Evolutionary conservation across 2,888 invertebrate genomes (phyloP).

Genomic region (Luffia ferchaultella): DNA sequence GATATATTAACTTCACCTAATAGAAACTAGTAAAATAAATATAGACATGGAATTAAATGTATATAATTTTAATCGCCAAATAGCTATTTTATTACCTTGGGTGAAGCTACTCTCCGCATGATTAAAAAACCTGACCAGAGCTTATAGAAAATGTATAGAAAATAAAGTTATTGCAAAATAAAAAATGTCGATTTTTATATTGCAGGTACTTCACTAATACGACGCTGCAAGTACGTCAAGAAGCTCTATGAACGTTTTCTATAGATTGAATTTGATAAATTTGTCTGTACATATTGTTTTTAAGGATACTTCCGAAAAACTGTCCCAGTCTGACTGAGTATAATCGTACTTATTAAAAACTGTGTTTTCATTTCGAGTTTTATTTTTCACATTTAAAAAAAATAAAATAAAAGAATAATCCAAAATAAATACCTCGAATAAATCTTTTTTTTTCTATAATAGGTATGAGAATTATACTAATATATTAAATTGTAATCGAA

Average conservation of each 20-base stretch:
- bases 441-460: no score
- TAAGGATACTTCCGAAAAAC: conserved; percentile 22
- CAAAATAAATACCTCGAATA: no score
- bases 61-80: no score
- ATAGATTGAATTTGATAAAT: conserved; percentile 13
- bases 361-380: conserved; percentile 26
- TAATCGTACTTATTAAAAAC: conserved; percentile 32
- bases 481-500: no score
- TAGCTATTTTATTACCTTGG: no score
- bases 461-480: no score
- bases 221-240: conserved; percentile 16
- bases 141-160: not conserved
- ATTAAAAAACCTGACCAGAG: not conserved
- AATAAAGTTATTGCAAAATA: not conserved
- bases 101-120: not conserved
- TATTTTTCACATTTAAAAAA: no score
- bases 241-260: conserved; percentile 14
- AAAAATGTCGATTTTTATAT: not conserved
- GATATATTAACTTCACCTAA: no score
- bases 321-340: conserved; percentile 30
- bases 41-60: no score
- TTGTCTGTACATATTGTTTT: conserved; percentile 9
- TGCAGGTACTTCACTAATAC: conserved; percentile 8
- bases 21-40: no score
- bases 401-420: no score